Base-by-base conservation (phyloP, 2,888 invertebrate genomes). In the Calliphora vomitoria region DNA sequence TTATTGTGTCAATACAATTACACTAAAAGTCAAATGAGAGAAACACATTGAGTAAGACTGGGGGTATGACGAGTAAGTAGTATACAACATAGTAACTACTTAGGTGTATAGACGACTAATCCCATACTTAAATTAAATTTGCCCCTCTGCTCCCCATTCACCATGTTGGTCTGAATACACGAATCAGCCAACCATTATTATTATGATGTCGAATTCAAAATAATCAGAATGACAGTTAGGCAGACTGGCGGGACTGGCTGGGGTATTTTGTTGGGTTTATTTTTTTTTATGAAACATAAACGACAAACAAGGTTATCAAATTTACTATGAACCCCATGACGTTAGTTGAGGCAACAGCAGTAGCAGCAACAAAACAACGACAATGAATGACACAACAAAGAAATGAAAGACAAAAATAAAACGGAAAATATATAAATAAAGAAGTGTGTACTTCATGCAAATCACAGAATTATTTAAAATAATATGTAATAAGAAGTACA, bases 1-100 rank as follows among this genome's bases (percentile, higher is more conserved):
- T 82, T 87, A 87, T 85, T 82, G 75, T 87, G 82, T 85, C 74
- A 79, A 79, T 38, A 53, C 74, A 84, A 79, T 87, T 85, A 87
- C 13, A 62, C 69, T 75, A 47, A 74, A 79, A 25, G 55, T 44
- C 53, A 20, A 53, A 60, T 66, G 41, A 62, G 20, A 38, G 13
- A 47, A 20, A 8, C 47, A 55, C 35, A 64, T 15, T 64, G 50
- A 50, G 31, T 18, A n/a, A 50, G 50, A 50, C 5, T n/a, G 35
- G 35, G 35, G 4, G 35, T 35, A 35, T 5, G 35, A 35, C 35
- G 35, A 6, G 35, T 35, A 25, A 35, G 35, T 0, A 35, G 35
- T 35, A 35, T 35, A 35, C 35, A 35, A 35, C 35, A 5, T 44
- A 41, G 44, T 11, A 13, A 10, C 13, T 44, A 6, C 10, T 6